Conservation (phyloP, 1,140 invertebrate species). For the Dendrolimus punctatus region DNA sequence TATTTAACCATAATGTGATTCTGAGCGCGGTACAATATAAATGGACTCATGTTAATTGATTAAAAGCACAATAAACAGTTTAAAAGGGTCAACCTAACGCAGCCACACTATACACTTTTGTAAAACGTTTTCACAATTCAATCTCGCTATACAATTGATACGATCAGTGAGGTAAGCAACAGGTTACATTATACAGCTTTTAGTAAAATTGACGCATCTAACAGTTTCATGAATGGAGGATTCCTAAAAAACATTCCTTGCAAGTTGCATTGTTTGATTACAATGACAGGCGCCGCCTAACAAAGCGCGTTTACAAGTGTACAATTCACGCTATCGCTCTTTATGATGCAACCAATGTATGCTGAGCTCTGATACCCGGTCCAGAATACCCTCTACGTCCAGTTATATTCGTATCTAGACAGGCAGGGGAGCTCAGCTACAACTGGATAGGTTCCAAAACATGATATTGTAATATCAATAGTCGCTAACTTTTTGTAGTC, state of each 20-base stretch:
- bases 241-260: slow-evolving; percentile 69
- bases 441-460: slow-evolving; percentile 59
- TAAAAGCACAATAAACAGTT: too few species aligned
- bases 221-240: slow-evolving; percentile 61
- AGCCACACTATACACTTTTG: too few species aligned
- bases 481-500: slow-evolving; percentile 59
- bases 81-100: too few species aligned
- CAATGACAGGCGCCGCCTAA: slow-evolving; percentile 62
- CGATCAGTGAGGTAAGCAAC: slow-evolving; percentile 37
- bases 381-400: slow-evolving; percentile 22
- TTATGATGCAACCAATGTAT: slow-evolving; percentile 57
- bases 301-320: slow-evolving; percentile 68
- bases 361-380: slow-evolving; percentile 37
- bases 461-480: slow-evolving; percentile 67
- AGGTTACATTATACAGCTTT: slow-evolving; percentile 56
- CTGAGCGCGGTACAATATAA: slow-evolving; percentile 2
- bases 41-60: background rate
- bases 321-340: slow-evolving; percentile 67
- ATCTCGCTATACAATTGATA: slow-evolving; percentile 37
- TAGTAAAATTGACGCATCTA: slow-evolving; percentile 54
- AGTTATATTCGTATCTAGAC: slow-evolving; percentile 21
- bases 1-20: too few species aligned
- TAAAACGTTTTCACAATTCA: slow-evolving; percentile 11
- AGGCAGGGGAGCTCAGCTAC: slow-evolving; percentile 33
- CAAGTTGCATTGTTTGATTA: slow-evolving; percentile 66